Conservation (phyloP, 2,888 invertebrate genomes). For the Lithophane semibrunnea region DNA sequence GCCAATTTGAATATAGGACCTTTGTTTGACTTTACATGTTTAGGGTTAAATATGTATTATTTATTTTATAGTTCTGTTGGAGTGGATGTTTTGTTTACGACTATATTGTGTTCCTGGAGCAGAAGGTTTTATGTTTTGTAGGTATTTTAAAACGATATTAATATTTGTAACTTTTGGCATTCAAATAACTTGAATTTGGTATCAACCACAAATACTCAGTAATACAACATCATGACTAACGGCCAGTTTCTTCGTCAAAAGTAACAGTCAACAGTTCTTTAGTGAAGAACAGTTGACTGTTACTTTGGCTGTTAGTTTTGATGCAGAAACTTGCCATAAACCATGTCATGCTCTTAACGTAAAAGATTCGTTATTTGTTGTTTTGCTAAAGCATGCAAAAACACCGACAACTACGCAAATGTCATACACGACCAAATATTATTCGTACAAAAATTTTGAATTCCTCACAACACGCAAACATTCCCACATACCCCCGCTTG, state of each 20-base stretch:
- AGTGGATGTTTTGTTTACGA: slow-evolving; percentile 31
- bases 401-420: background rate
- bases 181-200: background rate
- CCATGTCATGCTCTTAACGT: background rate
- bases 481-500: background rate
- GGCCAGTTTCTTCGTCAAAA: no score
- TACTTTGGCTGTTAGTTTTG: no score
- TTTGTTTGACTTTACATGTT: slow-evolving; percentile 53
- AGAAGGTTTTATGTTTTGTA: slow-evolving; percentile 20
- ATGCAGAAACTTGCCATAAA: background rate
- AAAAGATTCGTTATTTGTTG: background rate
- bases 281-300: no score
- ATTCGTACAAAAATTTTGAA: slow-evolving; percentile 1
- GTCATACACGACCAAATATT: background rate
- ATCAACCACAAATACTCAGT: background rate
- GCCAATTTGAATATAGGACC: slow-evolving; percentile 46
- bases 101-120: background rate
- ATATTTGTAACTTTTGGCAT: background rate
- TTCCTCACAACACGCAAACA: slow-evolving; percentile 7
- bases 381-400: background rate
- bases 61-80: slow-evolving; percentile 43
- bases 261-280: no score
- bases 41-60: slow-evolving; percentile 52
- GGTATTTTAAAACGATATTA: background rate
- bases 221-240: background rate